A percentile compares a stretch with the other conserved stretches of the same genome.
These are phyloP conservation scores for Amphiprion ocellaris DNA, from an alignment of 2,113 vertebrate species.

Conservation along the genomic window DNA sequence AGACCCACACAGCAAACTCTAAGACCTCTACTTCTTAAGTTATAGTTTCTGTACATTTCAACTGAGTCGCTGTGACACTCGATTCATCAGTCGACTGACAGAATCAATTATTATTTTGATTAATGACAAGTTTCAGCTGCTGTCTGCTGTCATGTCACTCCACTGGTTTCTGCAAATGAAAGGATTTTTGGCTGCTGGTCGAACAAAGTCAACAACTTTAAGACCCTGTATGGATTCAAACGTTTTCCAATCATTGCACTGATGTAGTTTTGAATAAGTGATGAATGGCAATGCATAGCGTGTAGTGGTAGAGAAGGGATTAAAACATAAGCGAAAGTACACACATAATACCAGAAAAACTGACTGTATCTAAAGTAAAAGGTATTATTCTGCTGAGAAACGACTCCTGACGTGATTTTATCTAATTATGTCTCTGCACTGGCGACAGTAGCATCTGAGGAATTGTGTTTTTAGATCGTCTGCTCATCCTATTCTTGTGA, in stretches of 20 bases:
- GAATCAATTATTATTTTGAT: background rate
- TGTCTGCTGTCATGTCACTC: slow-evolving; percentile 6
- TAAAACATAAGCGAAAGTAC: background rate
- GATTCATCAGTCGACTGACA: background rate
- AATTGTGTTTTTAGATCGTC: too few species aligned
- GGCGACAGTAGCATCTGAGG: too few species aligned
- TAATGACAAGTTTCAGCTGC: background rate
- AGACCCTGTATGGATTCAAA: background rate
- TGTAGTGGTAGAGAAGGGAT: background rate
- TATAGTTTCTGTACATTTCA: background rate
- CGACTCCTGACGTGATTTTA: background rate
- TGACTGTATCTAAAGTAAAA: background rate
- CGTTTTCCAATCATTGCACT: background rate
- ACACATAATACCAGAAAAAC: too few species aligned
- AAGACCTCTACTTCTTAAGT: too few species aligned
- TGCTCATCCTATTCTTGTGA: too few species aligned
- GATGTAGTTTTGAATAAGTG: background rate
- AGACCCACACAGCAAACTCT: background rate
- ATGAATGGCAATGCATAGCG: background rate
- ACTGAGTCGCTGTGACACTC: background rate
- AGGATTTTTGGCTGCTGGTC: slow-evolving; percentile 6
- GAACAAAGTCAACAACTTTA: background rate
- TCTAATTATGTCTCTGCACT: background rate
- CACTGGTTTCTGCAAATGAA: background rate
- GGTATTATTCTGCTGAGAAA: background rate